phyloP scores from a whole-genome alignment of 92 coral and sea anemone species.

The Bergia sp. region DNA sequence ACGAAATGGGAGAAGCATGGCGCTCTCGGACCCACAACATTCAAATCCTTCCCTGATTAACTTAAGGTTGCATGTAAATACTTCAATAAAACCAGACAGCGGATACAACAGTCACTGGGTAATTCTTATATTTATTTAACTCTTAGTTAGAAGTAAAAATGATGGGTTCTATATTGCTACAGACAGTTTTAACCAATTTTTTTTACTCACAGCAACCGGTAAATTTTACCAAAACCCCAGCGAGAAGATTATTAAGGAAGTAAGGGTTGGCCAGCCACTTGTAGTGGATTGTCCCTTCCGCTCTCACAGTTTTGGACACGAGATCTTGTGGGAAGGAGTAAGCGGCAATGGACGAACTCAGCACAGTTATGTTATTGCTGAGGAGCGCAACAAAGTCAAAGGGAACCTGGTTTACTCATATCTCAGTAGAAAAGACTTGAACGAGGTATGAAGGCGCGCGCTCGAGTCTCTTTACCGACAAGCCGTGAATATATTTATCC shows the following conservation, averaged over 20 bases:
- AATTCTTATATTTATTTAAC: not conserved
- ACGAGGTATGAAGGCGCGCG: not conserved
- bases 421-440: constrained; percentile 7
- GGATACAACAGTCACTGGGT: not conserved
- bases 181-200: not conserved
- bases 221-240: not conserved
- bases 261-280: not conserved
- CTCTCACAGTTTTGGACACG: not conserved
- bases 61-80: too few relatives aligned
- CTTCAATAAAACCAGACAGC: too few relatives aligned
- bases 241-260: not conserved
- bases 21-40: too few relatives aligned
- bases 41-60: too few relatives aligned
- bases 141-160: too few relatives aligned
- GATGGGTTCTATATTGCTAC: too few relatives aligned
- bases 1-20: too few relatives aligned
- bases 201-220: not conserved
- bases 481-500: too few relatives aligned
- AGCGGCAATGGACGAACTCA: not conserved
- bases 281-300: constrained; percentile 17
- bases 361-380: not conserved
- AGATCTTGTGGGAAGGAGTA: constrained; percentile 12
- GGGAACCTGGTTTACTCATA: constrained; percentile 7
- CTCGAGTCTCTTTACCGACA: too few relatives aligned
- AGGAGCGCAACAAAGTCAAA: not conserved